Evolutionary conservation across 2,888 invertebrate species (phyloP), one percentile per base, ranked within the genome.

Genomic region (Amiota communis): DNA sequence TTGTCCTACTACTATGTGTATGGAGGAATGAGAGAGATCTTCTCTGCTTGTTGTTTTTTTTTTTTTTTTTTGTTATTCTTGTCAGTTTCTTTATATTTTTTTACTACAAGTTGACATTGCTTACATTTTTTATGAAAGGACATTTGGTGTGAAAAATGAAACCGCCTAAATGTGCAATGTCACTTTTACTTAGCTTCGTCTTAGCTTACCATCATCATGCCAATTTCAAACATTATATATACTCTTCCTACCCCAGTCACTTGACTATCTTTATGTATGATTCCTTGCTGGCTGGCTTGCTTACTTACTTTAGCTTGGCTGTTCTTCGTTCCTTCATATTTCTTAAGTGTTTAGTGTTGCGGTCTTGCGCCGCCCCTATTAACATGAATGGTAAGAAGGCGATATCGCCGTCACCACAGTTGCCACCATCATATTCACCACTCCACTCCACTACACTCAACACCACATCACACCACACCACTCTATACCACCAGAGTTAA

Each of bases 81-180:
- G 13, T 53, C n/a, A 53, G n/a, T 53, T 53, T 15, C 15, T 13
- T 15, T 53, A 53, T 53, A 15, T 36, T 13, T 15, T 53, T 53
- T 64, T 23, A 15, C 63, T n/a, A 46, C 12, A 65, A 65, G 65
- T 65, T 65, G 65, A 65, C 65, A 65, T 48, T 65, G 49, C 65
- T 65, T 65, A 65, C 49, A 65, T 65, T 75, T 80, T 74, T 74
- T 73, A 72, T 74, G 72, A 80, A 74, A 74, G 70, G 74, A 83
- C 83, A 74, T 64, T 74, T 75, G 73, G 59, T 75, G 75, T 81
- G 81, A 79, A 81, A 82, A 83, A 78, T 79, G 80, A 82, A 82
- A 82, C 79, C 77, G 74, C 79, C 75, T 75, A 74, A 76, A 75
- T 76, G 75, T 36, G 72, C 77, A 73, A 53, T 79, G 64, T 53